Percentiles rank a stretch among this genome's conserved stretches.
Evolutionary conservation across 2,113 vertebrate genomes (phyloP).

Genomic region (Chloropsis cyanopogon): DNA sequence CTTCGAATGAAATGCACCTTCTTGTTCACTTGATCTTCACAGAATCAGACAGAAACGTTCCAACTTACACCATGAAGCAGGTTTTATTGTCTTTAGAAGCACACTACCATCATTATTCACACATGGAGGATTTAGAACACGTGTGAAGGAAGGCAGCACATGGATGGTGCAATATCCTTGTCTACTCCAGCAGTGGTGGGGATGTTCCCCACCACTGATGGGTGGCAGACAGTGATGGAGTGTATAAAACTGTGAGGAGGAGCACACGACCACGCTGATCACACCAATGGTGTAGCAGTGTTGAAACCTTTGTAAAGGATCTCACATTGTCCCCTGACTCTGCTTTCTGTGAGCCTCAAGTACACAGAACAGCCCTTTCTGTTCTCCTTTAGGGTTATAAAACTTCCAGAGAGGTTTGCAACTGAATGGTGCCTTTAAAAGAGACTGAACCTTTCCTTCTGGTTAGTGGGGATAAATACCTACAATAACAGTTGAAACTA

Average conservation of each 20-base stretch:
- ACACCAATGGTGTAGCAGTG: not conserved
- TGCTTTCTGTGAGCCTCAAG: not conserved
- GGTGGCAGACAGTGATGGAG: not conserved
- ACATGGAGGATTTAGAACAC: not conserved
- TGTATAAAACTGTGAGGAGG: not conserved
- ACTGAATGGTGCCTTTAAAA: not conserved
- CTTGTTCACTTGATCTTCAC: not conserved
- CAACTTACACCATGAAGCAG: not conserved
- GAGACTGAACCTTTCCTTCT: not conserved
- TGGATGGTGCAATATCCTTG: not conserved
- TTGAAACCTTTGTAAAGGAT: not conserved
- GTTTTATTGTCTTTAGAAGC: not conserved
- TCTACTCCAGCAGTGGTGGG: not conserved
- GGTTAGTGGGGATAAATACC: not conserved
- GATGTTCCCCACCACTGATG: not conserved
- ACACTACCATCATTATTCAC: not conserved
- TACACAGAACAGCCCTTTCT: not conserved
- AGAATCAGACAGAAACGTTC: not conserved
- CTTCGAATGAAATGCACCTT: not conserved
- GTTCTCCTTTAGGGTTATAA: not conserved
- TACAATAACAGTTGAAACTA: not conserved
- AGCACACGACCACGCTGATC: not conserved
- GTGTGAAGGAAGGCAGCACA: not conserved
- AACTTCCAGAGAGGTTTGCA: not conserved
- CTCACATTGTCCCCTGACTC: not conserved